Base-by-base conservation (phyloP, 1,140 invertebrate genomes). In the Drosophila lini region DNA sequence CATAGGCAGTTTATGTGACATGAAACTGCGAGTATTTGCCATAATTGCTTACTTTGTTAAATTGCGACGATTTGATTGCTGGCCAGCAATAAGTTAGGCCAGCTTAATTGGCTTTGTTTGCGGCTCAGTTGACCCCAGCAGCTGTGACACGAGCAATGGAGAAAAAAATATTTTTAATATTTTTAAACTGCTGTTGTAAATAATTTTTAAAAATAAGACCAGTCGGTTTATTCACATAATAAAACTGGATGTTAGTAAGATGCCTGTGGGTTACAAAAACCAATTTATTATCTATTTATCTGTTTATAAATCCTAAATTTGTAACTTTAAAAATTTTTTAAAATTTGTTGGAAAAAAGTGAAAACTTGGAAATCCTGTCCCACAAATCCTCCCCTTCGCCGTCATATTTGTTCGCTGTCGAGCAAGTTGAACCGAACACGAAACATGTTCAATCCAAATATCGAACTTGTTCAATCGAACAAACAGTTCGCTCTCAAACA, bases 1-100 rank as follows among this genome's bases (percentile, higher is more conserved):
- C 32, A 36, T 50, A 22, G 53, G 70, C 80, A 71, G 48, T 88
- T 88, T 74, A 71, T 78, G 68, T 56, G 84, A 70, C 68, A 74
- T 28, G 56, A 74, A 77, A 75, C 76, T 53, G 50, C 50, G 32
- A 22, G 50, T 36, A 83, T 80, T 88, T 80, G 83, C 61, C 22
- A 83, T 80, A 86, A 86, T 88, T 88, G 84, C 77, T 75, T 81
- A 78, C 74, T 75, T 80, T 80, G 80, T 74, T 88, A 67, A 89
- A 89, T 89, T 80, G 67, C 42, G 50, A 38, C 79, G 70, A 88
- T 86, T 88, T 86, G 79, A 67, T 59, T 64, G 65, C 53, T 52
- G 31, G 40, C 64, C 71, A 63, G 47, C 68, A 77, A 86, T 89
- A 80, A 78, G 68, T 79, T 88, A 55, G 75, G 68, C 65, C 76